Base-by-base conservation (phyloP, 2,797 vertebrate species). In the Xiphophorus birchmanni region DNA sequence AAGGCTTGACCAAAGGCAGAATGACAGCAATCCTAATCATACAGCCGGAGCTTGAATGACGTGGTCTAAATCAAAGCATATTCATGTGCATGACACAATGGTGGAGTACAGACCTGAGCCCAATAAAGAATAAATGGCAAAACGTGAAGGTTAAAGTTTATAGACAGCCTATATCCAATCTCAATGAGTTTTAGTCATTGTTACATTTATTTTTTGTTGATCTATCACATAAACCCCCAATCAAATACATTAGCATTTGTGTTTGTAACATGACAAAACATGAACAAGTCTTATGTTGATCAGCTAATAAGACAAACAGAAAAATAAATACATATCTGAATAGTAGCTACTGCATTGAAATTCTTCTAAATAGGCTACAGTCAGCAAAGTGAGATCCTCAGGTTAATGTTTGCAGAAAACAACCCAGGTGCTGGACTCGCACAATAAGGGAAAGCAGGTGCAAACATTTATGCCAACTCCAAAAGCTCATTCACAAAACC, bases 361-460 rank as follows among this genome's bases (percentile, higher is more conserved):
- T 35, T 77, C 2, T 50, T 77, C 35, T 21, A 58, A 29, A 0
- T 35, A 65, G 11, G 35, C 12, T 5, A 18, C 8, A 17, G 40
- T 80, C 35, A 73, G 18, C 5, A 32, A 29, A 18, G 3, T 50
- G 48, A 52, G 45, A 74, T 32, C 45, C 23, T 50, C 72, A 52
- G 29, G 11, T 86, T 77, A 87, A 83, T 54, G 69, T 74, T 10
- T 35, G 80, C 10, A 40, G 15, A 72, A 74, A 40, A 35, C 77
- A 71, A 83, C 52, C 74, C 84, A 86, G 81, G 84, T 82, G 86
- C 81, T 75, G 74, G 35, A 60, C 47, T 80, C 60, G 67, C 67
- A 80, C 74, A 73, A 75, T 74, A 82, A 80, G 72, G 73, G 76
- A 60, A 40, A 82, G 84, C 86, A 89, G 91, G 85, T 90, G 88